Percentiles rank a stretch among this genome's conserved stretches.
phyloP scores from a whole-genome alignment of 2,888 invertebrate genomes.

The Drosophila neoperkinsi region DNA sequence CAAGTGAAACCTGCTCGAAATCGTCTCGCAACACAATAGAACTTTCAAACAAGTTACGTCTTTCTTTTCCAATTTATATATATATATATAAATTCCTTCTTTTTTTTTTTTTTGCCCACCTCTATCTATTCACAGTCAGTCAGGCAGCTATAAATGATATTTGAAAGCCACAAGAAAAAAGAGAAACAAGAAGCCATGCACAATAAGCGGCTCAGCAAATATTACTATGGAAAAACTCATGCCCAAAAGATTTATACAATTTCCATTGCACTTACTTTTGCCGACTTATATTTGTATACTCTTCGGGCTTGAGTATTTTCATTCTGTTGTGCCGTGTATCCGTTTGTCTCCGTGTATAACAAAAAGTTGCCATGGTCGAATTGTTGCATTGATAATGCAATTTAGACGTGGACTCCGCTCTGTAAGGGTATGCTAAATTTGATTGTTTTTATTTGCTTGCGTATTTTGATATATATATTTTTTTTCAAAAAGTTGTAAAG shows the following conservation, averaged over 20 bases:
- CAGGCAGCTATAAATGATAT: constrained; percentile 40
- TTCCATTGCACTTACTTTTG: constrained; percentile 34
- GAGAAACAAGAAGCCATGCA: constrained; percentile 19
- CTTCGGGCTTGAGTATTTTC: background rate
- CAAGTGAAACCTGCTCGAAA: background rate
- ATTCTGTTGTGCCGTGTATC: background rate
- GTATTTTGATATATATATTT: background rate
- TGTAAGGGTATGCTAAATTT: background rate
- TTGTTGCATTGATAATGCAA: background rate
- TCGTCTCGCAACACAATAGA: background rate
- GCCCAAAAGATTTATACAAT: constrained; percentile 46
- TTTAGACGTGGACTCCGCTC: background rate
- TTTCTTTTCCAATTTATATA: background rate
- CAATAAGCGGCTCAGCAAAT: constrained; percentile 55
- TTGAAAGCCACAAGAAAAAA: constrained; percentile 22
- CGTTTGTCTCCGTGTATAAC: background rate
- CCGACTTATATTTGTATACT: background rate
- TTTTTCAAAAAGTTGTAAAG: constrained; percentile 63
- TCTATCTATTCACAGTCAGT: constrained; percentile 17
- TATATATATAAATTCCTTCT: background rate
- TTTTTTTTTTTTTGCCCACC: background rate
- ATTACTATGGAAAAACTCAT: constrained; percentile 30
- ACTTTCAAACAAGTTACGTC: background rate
- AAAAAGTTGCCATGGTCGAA: background rate
- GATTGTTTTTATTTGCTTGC: background rate